A percentile compares a stretch with the other conserved stretches of the same genome.
phyloP scores from a whole-genome alignment of 1,140 invertebrate species.

The Drosophila ohnishii region DNA sequence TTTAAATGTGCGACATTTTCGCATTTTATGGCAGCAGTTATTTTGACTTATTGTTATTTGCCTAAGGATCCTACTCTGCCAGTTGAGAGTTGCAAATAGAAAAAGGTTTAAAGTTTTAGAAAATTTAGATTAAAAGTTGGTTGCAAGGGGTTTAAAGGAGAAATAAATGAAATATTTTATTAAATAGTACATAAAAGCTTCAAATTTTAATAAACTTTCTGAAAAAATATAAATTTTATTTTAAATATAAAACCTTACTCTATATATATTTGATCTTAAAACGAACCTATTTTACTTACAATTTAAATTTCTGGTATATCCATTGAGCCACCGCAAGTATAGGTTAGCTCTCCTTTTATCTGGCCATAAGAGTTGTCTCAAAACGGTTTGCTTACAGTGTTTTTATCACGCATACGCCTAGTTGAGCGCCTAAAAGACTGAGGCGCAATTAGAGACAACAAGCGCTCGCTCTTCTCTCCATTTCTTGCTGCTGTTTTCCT shows the following conservation, averaged over 20 bases:
- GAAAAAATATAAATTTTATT: background rate
- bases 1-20: constrained; percentile 32
- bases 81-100: too few species aligned
- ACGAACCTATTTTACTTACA: background rate
- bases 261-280: background rate
- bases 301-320: background rate
- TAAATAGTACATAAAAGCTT: too few species aligned
- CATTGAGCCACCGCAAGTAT: constrained; percentile 6
- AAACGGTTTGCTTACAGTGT: constrained; percentile 31
- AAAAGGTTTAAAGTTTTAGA: background rate
- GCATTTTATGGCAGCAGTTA: constrained; percentile 15
- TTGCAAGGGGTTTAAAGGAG: too few species aligned
- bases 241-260: background rate
- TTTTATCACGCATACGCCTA: constrained; percentile 72
- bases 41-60: constrained; percentile 17
- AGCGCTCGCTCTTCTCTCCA: constrained; percentile 16
- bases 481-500: constrained; percentile 26
- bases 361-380: constrained; percentile 23
- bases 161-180: background rate
- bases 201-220: too few species aligned
- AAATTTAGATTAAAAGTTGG: background rate
- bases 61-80: background rate
- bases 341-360: constrained; percentile 8
- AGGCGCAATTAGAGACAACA: constrained; percentile 70
- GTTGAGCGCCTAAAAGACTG: constrained; percentile 60